Evolutionary conservation across 2,797 vertebrate species (phyloP).

Genomic region (Cuculus canorus): DNA sequence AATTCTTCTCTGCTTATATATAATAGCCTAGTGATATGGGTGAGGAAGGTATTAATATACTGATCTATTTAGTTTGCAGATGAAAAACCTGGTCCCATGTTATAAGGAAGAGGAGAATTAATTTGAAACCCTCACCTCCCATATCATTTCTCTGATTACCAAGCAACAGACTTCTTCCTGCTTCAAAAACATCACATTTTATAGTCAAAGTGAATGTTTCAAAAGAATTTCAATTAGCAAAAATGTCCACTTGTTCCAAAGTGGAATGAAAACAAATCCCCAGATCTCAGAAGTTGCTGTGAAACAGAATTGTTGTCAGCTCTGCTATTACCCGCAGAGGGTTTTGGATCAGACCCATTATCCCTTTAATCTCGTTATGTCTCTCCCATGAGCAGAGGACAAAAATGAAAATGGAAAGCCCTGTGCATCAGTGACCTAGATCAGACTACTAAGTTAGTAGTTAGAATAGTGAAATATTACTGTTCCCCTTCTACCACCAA

Average conservation of each 20-base stretch:
- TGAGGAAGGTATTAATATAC: not conserved
- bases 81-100: not conserved
- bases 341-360: constrained; percentile 39
- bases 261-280: constrained; percentile 49
- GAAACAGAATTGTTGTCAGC: constrained; percentile 27
- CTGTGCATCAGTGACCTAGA: constrained; percentile 38
- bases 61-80: not conserved
- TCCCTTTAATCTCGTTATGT: constrained; percentile 51
- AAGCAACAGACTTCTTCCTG: not conserved
- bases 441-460: not conserved
- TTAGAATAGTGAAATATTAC: not conserved
- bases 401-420: constrained; percentile 33
- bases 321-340: constrained; percentile 35
- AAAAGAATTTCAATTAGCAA: constrained; percentile 51
- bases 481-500: not conserved
- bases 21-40: not conserved
- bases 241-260: constrained; percentile 14
- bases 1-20: not conserved
- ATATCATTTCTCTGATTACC: not conserved
- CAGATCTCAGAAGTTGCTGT: constrained; percentile 23
- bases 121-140: not conserved
- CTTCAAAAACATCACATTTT: not conserved
- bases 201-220: constrained; percentile 21
- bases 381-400: constrained; percentile 25
- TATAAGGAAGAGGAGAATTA: not conserved